Percentiles rank a stretch among this genome's conserved stretches.
phyloP scores from a whole-genome alignment of 2,888 invertebrate species.

The Morinoia aosen region DNA sequence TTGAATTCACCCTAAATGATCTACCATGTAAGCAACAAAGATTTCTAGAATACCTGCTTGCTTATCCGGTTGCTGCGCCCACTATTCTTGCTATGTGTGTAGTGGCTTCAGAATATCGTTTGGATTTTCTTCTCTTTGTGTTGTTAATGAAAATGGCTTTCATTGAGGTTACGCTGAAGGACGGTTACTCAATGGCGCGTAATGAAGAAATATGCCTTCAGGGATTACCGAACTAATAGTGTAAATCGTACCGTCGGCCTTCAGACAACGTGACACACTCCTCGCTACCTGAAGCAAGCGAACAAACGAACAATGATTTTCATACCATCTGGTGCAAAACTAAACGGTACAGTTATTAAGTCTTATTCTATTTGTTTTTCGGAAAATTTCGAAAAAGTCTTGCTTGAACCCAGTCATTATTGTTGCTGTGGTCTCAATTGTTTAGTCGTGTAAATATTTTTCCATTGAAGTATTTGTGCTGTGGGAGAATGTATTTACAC shows the following conservation, averaged over 20 bases:
- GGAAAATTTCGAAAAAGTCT: neutral
- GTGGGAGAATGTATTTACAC: neutral
- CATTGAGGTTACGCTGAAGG: neutral
- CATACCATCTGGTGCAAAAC: neutral
- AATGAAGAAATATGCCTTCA: neutral
- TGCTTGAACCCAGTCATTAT: neutral
- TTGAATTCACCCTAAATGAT: neutral
- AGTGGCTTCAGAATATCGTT: neutral
- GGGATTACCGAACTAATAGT: too few relatives aligned
- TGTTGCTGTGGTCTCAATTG: neutral
- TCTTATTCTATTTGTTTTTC: neutral
- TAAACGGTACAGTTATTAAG: neutral
- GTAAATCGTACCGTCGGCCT: neutral
- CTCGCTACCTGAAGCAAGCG: neutral
- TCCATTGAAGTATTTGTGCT: neutral
- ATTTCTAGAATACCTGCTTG: neutral
- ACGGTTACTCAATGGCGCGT: neutral
- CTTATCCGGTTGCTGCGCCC: neutral
- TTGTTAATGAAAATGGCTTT: neutral
- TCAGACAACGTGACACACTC: neutral
- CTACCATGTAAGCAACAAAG: neutral
- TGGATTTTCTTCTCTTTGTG: neutral
- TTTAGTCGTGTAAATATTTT: neutral
- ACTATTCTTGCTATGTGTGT: neutral
- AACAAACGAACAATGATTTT: neutral